phyloP scores from a whole-genome alignment of 2,888 invertebrate genomes.

The Andrena trimmerana region DNA sequence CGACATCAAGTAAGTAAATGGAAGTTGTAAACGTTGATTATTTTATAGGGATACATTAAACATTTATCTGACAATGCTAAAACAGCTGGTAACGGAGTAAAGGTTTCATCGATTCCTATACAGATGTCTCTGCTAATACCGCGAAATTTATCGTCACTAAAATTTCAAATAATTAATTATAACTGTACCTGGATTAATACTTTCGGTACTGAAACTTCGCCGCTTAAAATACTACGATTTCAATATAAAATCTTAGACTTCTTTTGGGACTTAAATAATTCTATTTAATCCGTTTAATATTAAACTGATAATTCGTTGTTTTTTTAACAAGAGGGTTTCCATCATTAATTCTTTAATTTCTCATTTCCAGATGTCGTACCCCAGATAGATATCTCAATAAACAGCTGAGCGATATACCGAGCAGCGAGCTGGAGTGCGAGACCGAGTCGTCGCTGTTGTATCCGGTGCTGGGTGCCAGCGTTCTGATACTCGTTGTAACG shows the following conservation, averaged over 20 bases:
- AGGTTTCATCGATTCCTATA: not conserved
- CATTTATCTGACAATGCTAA: not conserved
- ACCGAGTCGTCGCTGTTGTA: conserved; percentile 66
- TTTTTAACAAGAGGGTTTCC: not conserved
- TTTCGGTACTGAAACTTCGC: no score
- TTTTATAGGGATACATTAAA: no score
- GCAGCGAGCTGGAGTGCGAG: conserved; percentile 85
- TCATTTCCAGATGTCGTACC: conserved; percentile 85
- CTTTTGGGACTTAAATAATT: no score
- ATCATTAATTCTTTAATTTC: conserved; percentile 1
- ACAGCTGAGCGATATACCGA: conserved; percentile 85
- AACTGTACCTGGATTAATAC: no score
- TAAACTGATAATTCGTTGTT: no score
- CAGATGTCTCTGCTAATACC: conserved; percentile 22
- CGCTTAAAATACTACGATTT: no score
- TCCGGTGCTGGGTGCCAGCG: conserved; percentile 76
- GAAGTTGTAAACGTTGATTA: rapidly evolving
- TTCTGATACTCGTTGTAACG: conserved; percentile 71
- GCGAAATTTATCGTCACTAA: not conserved
- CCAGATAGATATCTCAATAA: conserved; percentile 85
- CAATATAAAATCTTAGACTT: no score
- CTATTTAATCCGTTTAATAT: no score
- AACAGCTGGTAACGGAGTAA: not conserved
- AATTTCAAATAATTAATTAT: not conserved
- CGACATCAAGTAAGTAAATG: conserved; percentile 59